Evolutionary conservation across 2,797 vertebrate species (phyloP).

Genomic region (Heteromormyrus szaboi): DNA sequence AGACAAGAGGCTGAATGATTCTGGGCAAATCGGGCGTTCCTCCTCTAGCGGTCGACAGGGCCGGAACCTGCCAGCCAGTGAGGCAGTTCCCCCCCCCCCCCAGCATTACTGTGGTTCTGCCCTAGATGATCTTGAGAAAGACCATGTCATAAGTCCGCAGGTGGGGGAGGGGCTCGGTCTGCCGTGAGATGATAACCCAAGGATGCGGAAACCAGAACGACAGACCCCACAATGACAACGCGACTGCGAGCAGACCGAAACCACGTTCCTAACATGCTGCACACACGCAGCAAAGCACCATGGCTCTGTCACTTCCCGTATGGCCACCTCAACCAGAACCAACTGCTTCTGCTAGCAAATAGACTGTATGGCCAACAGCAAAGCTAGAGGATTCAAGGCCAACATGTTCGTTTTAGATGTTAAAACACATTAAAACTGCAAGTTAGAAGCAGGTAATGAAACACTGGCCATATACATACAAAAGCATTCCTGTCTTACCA

Average conservation of each 20-base stretch:
- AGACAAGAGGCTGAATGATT: neutral
- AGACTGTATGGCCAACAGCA: neutral
- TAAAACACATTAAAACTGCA: neutral
- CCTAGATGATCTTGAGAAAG: neutral
- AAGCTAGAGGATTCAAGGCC: neutral
- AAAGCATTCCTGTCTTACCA: neutral
- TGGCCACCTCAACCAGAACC: neutral
- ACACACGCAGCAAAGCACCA: neutral
- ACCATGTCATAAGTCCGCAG: neutral
- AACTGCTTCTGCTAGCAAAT: neutral
- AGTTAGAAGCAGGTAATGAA: neutral
- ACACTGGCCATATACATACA: neutral
- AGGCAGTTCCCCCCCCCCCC: neutral
- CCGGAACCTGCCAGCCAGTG: neutral
- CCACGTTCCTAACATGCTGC: neutral
- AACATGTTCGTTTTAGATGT: neutral
- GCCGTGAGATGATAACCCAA: neutral
- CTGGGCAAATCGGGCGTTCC: neutral
- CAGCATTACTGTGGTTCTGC: neutral
- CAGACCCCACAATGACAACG: neutral
- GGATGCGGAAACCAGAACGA: neutral
- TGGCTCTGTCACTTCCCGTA: neutral
- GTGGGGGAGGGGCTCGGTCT: neutral
- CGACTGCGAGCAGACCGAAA: neutral
- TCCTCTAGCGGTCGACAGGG: neutral